These are phyloP conservation scores for Nesometra sesokonis DNA, from an alignment of 35 echinoderm and acorn worm species.

Conservation along the genomic window DNA sequence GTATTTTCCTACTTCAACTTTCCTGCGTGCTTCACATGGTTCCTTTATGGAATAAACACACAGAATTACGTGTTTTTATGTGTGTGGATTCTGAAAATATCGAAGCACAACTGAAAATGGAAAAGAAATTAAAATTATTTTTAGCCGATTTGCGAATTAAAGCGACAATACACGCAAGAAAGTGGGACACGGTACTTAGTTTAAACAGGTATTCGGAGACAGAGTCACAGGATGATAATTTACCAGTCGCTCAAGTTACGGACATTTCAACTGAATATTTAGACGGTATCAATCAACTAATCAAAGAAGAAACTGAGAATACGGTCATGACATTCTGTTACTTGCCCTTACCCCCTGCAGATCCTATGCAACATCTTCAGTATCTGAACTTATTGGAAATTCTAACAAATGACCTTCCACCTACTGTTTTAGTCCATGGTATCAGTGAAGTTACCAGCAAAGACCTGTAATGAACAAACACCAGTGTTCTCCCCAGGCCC, in stretches of 20 bases:
- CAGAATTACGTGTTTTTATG: constrained; percentile 66
- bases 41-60: constrained; percentile 53
- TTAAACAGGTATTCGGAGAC: constrained; percentile 25
- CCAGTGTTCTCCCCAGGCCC: no score
- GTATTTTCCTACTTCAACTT: constrained; percentile 79
- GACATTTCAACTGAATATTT: constrained; percentile 65
- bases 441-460: constrained; percentile 62
- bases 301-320: constrained; percentile 35
- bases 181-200: constrained; percentile 49
- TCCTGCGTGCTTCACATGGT: constrained; percentile 93
- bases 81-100: constrained; percentile 55
- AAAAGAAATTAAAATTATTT: constrained; percentile 56
- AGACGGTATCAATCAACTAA: constrained; percentile 50
- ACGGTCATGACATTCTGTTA: constrained; percentile 73
- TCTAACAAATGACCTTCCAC: constrained; percentile 55
- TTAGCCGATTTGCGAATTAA: constrained; percentile 71
- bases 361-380: constrained; percentile 34
- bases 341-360: constrained; percentile 64
- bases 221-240: constrained; percentile 1
- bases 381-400: constrained; percentile 66
- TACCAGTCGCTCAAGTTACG: constrained; percentile 11
- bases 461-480: constrained; percentile 37
- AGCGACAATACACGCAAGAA: constrained; percentile 54
- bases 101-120: constrained; percentile 33
- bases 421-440: constrained; percentile 88